Evolutionary conservation across 2,797 vertebrate species (phyloP), one percentile per base, ranked within the genome.

Genomic region (Xenops minutus): DNA sequence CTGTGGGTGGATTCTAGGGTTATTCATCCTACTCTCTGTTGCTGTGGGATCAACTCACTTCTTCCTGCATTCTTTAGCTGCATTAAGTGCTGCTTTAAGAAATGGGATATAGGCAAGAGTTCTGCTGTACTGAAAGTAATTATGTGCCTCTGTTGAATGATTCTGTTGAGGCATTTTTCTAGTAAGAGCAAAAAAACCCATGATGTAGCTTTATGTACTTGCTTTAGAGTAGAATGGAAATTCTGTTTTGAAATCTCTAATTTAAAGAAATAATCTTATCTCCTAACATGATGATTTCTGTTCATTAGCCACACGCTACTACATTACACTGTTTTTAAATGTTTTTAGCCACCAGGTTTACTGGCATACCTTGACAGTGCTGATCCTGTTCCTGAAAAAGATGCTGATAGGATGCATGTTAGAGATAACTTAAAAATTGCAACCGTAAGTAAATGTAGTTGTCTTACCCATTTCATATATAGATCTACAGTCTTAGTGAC

Each of bases 371-470:
- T 99, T 96, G 99, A 99, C 98, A 99, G 99, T 94, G 73, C 98
- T 24, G 99, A 99, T 64, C 78, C 98, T 14, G 99, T 99, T 84
- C 99, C 99, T 27, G 99, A 99, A 96, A 99, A 98, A 96, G 99
- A 99, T 67, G 95, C 99, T 68, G 99, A 99, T 92, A 98, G 99
- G 84, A 99, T 99, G 99, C 99, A 99, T 68, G 97, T 99, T 93
- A 99, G 99, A 66, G 99, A 99, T 97, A 99, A 99, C 96, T 96
- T 99, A 92, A 99, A 99, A 98, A 99, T 99, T 19, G 99, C 99
- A 87, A 98, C 99, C 96, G 99, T 99, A 98, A 98, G 94, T 98
- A 95, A 58, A 34, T 18, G 46, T n/a, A 21, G 8, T 32, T 64
- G 14, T 58, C 51, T 81, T 63, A 26, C 20, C 12, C 54, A 14